Conservation (phyloP, 2,888 invertebrate species). For the Gibbula magus region DNA sequence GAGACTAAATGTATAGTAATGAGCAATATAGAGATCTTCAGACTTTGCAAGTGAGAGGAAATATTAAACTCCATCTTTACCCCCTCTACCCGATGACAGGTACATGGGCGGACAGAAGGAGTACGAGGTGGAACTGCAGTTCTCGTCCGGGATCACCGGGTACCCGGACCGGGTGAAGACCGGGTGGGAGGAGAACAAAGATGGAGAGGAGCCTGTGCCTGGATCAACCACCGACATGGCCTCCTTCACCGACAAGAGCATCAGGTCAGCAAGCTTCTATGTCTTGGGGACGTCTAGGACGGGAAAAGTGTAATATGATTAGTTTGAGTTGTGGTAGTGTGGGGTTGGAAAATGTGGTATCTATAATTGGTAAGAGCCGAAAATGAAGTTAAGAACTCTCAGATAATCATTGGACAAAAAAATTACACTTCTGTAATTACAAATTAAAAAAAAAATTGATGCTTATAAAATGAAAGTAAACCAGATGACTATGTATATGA, state of each 20-base stretch:
- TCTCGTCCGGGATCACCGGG: constrained; percentile 69
- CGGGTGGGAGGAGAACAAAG: constrained; percentile 67
- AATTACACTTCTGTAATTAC: too few species aligned
- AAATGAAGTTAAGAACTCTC: too few species aligned
- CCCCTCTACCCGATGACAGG: constrained; percentile 44
- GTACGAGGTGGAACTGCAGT: constrained; percentile 73
- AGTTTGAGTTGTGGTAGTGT: too few species aligned
- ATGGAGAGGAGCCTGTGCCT: constrained; percentile 68
- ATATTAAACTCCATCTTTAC: background rate
- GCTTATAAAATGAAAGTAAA: too few species aligned
- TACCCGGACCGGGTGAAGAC: constrained; percentile 71
- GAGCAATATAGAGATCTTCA: background rate
- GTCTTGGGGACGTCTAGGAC: too few species aligned
- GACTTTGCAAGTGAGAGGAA: background rate
- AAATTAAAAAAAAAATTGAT: too few species aligned
- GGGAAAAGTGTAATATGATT: too few species aligned
- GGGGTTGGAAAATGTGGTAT: too few species aligned
- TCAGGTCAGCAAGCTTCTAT: too few species aligned
- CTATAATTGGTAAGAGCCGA: too few species aligned
- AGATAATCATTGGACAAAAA: too few species aligned
- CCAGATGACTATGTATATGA: too few species aligned
- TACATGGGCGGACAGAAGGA: constrained; percentile 73
- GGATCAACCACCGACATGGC: constrained; percentile 64
- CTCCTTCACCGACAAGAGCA: constrained; percentile 43
- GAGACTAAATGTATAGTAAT: background rate